A percentile compares a stretch with the other conserved stretches of the same genome.
phyloP scores from a whole-genome alignment of 2,797 vertebrate genomes.

The Macroramphosus scolopax region DNA sequence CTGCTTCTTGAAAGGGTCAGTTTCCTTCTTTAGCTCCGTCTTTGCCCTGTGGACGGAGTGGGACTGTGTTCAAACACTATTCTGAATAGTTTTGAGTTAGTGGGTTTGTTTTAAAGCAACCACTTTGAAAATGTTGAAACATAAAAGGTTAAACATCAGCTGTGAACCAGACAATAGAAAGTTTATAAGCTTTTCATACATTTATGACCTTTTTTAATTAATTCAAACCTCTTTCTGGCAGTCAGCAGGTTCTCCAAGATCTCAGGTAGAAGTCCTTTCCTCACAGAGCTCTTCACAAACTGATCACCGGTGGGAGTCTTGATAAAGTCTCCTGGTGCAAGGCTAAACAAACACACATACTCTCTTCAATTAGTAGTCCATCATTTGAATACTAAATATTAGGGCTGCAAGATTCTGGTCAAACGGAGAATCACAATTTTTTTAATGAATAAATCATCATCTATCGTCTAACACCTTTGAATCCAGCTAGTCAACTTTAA shows the following conservation, averaged over 20 bases:
- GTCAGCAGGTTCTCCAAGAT: constrained; percentile 90
- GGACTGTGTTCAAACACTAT: neutral
- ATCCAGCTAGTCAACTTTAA: too few species aligned
- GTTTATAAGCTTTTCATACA: too few species aligned
- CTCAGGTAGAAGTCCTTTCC: constrained; percentile 90
- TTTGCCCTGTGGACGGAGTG: constrained; percentile 79
- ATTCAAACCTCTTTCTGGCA: constrained; percentile 85
- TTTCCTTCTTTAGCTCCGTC: constrained; percentile 87
- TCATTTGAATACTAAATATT: neutral
- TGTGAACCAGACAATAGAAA: neutral
- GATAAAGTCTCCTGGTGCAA: constrained; percentile 86
- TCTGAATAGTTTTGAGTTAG: neutral
- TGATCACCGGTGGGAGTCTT: constrained; percentile 87
- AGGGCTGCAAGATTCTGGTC: too few species aligned
- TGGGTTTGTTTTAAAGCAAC: too few species aligned
- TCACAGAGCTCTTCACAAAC: constrained; percentile 86
- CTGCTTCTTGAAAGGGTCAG: constrained; percentile 88
- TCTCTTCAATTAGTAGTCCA: constrained; percentile 9
- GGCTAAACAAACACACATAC: constrained; percentile 59
- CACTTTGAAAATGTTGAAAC: too few species aligned
- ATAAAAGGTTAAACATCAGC: too few species aligned
- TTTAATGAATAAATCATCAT: too few species aligned
- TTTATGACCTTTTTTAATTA: neutral
- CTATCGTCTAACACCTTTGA: too few species aligned
- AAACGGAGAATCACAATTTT: too few species aligned